Evolutionary conservation across 2,797 vertebrate genomes (phyloP).

Genomic region (Pogonophryne albipinna): DNA sequence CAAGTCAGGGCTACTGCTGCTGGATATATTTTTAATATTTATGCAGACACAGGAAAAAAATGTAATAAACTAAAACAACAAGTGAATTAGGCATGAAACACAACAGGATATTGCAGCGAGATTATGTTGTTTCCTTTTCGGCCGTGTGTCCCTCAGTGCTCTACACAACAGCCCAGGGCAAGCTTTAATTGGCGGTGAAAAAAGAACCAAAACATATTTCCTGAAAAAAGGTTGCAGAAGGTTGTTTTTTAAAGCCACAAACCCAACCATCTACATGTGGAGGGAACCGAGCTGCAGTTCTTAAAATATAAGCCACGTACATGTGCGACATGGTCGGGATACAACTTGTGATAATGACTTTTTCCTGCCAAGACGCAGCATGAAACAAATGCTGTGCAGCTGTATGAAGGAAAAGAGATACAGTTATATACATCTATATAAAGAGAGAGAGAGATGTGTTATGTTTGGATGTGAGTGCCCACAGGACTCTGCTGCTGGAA

Average conservation of each 20-base stretch:
- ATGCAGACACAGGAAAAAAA: slow-evolving; percentile 89
- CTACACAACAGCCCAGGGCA: slow-evolving; percentile 79
- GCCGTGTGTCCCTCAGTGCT: slow-evolving; percentile 78
- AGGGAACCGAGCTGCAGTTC: slow-evolving; percentile 56
- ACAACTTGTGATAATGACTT: slow-evolving; percentile 81
- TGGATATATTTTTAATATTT: slow-evolving; percentile 96
- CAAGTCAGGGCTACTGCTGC: slow-evolving; percentile 88
- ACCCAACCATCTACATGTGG: slow-evolving; percentile 56
- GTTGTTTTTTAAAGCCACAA: not conserved
- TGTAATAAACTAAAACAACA: slow-evolving; percentile 84
- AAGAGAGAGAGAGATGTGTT: slow-evolving; percentile 78
- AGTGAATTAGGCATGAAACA: slow-evolving; percentile 92
- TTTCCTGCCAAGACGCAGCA: slow-evolving; percentile 81
- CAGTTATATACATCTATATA: slow-evolving; percentile 9
- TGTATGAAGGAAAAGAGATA: slow-evolving; percentile 77
- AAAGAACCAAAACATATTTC: slow-evolving; percentile 62
- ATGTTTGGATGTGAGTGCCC: slow-evolving; percentile 88
- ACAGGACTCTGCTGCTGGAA: slow-evolving; percentile 93
- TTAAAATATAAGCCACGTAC: slow-evolving; percentile 73
- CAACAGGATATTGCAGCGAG: slow-evolving; percentile 99
- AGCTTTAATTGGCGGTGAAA: slow-evolving; percentile 80
- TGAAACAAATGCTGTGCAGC: slow-evolving; percentile 89
- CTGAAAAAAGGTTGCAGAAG: slow-evolving; percentile 56
- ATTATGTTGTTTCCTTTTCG: slow-evolving; percentile 95
- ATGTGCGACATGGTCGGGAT: slow-evolving; percentile 77